Conservation (phyloP, 2,113 vertebrate species). For the Barnardius zonarius region DNA sequence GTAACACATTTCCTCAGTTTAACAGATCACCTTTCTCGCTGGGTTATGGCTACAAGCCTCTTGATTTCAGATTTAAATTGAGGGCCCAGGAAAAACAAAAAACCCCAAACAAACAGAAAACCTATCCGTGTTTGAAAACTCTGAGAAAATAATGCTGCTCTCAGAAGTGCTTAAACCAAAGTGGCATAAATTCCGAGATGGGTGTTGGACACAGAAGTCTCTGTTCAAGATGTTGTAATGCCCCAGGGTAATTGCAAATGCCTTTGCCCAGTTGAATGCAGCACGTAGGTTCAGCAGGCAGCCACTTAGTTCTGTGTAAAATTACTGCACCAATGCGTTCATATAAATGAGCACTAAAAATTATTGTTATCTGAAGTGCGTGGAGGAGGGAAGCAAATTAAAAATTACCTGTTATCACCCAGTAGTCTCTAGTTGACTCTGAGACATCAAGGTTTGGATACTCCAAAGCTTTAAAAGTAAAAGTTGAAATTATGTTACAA, state of each 20-base stretch:
- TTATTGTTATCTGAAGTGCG: background rate
- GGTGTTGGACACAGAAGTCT: rapidly evolving
- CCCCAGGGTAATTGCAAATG: background rate
- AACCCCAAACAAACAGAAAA: background rate
- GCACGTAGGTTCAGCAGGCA: background rate
- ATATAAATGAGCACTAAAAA: background rate
- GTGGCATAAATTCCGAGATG: background rate
- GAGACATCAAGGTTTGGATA: conserved; percentile 97
- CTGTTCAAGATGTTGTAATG: background rate
- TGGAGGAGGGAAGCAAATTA: background rate
- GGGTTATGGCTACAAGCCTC: background rate
- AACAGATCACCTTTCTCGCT: background rate
- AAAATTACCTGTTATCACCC: conserved; percentile 94
- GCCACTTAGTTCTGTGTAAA: background rate
- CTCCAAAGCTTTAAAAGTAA: conserved; percentile 85
- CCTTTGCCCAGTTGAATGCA: background rate
- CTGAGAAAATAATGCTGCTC: background rate
- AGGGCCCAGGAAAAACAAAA: rapidly evolving
- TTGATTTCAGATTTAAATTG: background rate
- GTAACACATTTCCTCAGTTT: background rate
- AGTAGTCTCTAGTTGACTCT: conserved; percentile 89
- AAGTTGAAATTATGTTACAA: background rate
- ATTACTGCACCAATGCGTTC: background rate
- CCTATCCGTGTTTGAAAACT: background rate
- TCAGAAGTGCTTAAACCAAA: background rate